Evolutionary conservation across 2,888 invertebrate species (phyloP).

Genomic region (Chesias legatella): DNA sequence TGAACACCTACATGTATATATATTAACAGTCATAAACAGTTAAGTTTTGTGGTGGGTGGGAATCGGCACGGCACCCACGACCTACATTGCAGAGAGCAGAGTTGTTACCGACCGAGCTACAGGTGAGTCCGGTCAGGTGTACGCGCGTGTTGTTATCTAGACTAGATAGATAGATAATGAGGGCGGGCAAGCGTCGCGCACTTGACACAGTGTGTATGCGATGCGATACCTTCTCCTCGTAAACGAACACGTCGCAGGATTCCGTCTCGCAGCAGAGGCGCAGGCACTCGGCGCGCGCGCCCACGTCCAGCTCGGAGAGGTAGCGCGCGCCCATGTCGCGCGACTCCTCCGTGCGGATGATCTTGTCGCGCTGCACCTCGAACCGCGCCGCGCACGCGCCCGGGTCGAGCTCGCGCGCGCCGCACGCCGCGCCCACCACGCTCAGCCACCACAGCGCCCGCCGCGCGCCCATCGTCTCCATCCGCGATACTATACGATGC

Average conservation of each 20-base stretch:
- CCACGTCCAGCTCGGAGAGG: slow-evolving; percentile 91
- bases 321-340: slow-evolving; percentile 93
- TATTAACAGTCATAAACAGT: too few relatives aligned
- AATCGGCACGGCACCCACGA: too few relatives aligned
- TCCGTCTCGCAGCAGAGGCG: slow-evolving; percentile 93
- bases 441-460: slow-evolving; percentile 43
- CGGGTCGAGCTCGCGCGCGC: slow-evolving; percentile 79
- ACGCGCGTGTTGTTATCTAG: too few relatives aligned
- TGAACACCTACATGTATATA: too few relatives aligned
- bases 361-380: slow-evolving; percentile 92
- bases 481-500: too few relatives aligned
- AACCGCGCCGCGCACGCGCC: slow-evolving; percentile 88
- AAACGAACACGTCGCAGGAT: slow-evolving; percentile 94
- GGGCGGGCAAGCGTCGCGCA: background rate
- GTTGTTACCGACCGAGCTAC: too few relatives aligned
- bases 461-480: slow-evolving; percentile 31
- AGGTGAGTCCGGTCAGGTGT: too few relatives aligned
- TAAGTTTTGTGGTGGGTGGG: too few relatives aligned
- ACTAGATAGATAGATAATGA: too few relatives aligned
- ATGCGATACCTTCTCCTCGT: slow-evolving; percentile 89
- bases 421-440: slow-evolving; percentile 42
- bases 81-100: too few relatives aligned
- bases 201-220: background rate
- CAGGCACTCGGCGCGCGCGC: slow-evolving; percentile 90
- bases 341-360: slow-evolving; percentile 94